Base-by-base conservation (phyloP, 2,888 invertebrate species). In the Anoplius nigerrimus region DNA sequence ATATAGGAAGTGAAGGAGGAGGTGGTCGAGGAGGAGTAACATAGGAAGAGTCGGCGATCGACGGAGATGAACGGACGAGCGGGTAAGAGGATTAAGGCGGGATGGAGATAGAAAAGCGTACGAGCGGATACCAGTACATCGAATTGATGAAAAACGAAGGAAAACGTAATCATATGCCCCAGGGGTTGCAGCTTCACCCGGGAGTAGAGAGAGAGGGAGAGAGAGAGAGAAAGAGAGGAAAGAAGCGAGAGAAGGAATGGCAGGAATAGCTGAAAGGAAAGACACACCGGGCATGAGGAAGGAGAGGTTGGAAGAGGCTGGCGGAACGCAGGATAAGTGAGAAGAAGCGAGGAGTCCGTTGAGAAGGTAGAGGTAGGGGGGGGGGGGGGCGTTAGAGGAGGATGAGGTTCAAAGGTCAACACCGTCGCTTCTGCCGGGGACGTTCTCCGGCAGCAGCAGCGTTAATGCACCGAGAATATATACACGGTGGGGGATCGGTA, bases 401-500 rank as follows among this genome's bases (percentile, higher is more conserved):
- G 45, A 53, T 43, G 24, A 61, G 68, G 55, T 61, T 52, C 71
- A 69, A 63, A 70, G 79, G 79, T 78, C 79, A 79, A 74, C 56
- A 62, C 64, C 53, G 76, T 72, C 61, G 70, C 76, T 67, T 71
- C 70, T 76, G 74, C 71, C 24, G 68, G 62, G 62, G 72, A 69
- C 69, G 72, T 72, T 74, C 79, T 71, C 69, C 66, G 55, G 56
- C 76, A 51, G 58, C 66, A 63, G 67, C 51, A 71, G 67, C 74
- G 74, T 59, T 78, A 76, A 79, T 78, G 72, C 79, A 74, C 67
- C 69, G 60, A 54, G 65, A 62, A 74, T 76, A 69, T 66, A 71
- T 56, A 68, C 52, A 59, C 48, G 66, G 62, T 53, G 48, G 66
- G 20, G 60, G 55, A 59, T 62, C 67, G 68, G 74, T 76, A 74